phyloP scores from a whole-genome alignment of 2,113 vertebrate species.

The Prochilodus magdalenae region DNA sequence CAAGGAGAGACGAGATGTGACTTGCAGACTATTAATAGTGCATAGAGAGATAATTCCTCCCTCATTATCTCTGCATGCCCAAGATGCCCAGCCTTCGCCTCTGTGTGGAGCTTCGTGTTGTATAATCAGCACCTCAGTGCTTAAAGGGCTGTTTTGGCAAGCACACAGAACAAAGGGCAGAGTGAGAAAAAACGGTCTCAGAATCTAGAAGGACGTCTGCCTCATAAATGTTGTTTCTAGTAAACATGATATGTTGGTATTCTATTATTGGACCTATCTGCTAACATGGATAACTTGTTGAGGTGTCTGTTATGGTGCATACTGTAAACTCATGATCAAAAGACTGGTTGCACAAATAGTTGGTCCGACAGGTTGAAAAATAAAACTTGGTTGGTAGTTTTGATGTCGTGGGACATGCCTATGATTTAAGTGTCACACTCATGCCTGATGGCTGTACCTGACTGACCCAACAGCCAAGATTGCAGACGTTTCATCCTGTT shows the following conservation, averaged over 20 bases:
- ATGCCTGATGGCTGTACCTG: too few species aligned
- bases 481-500: too few species aligned
- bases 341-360: too few species aligned
- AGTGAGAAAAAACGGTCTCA: conserved; percentile 16
- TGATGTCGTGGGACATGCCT: too few species aligned
- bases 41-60: conserved; percentile 76
- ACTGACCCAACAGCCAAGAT: too few species aligned
- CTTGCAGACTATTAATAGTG: conserved; percentile 77
- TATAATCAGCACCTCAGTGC: conserved; percentile 61
- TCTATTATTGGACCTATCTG: background rate
- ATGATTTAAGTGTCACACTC: too few species aligned
- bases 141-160: conserved; percentile 41
- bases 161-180: background rate
- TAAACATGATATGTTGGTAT: background rate
- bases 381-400: too few species aligned
- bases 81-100: conserved; percentile 63
- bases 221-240: background rate
- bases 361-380: too few species aligned
- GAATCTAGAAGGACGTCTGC: background rate
- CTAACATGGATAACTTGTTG: too few species aligned
- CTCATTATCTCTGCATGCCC: conserved; percentile 71
- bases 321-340: too few species aligned
- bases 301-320: too few species aligned
- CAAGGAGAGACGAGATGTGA: conserved; percentile 70
- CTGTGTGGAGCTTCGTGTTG: conserved; percentile 59